These are phyloP conservation scores for Lophius piscatorius DNA, from an alignment of 2,113 vertebrate species.

Conservation along the genomic window DNA sequence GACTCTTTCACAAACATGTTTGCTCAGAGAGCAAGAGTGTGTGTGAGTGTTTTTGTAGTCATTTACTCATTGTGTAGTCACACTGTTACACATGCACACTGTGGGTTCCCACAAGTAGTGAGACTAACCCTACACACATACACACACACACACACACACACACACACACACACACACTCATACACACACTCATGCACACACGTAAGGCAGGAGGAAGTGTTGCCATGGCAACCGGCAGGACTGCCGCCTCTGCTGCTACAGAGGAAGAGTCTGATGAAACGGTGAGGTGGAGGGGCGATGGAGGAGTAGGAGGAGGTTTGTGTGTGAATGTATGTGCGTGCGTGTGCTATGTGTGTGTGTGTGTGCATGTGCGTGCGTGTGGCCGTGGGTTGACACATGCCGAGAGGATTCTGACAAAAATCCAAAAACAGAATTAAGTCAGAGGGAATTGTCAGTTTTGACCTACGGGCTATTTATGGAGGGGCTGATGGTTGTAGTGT, in stretches of 20 bases:
- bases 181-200: slow-evolving; percentile 27
- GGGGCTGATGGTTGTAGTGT: too few relatives aligned
- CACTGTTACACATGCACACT: slow-evolving; percentile 53
- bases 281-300: slow-evolving; percentile 50
- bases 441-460: slow-evolving; percentile 8
- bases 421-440: slow-evolving; percentile 24
- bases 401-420: slow-evolving; percentile 23
- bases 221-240: slow-evolving; percentile 83
- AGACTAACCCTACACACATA: slow-evolving; percentile 39
- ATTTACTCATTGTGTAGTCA: slow-evolving; percentile 68
- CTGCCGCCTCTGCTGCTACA: slow-evolving; percentile 65
- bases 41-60: slow-evolving; percentile 44
- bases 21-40: slow-evolving; percentile 17
- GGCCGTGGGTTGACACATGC: slow-evolving; percentile 2
- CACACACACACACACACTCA: slow-evolving; percentile 8
- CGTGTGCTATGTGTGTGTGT: slow-evolving; percentile 26
- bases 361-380: slow-evolving; percentile 13
- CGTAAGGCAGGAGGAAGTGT: slow-evolving; percentile 78
- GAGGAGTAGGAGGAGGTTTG: slow-evolving; percentile 13
- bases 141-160: slow-evolving; percentile 27
- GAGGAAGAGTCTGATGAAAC: slow-evolving; percentile 64
- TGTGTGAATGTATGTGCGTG: slow-evolving; percentile 1
- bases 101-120: too few relatives aligned
- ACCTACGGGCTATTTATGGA: slow-evolving; percentile 12
- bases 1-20: slow-evolving; percentile 45